Evolutionary conservation across 1,140 invertebrate species (phyloP), one percentile per base, ranked within the genome.

Genomic region (Ceratoteleas bidentatus): DNA sequence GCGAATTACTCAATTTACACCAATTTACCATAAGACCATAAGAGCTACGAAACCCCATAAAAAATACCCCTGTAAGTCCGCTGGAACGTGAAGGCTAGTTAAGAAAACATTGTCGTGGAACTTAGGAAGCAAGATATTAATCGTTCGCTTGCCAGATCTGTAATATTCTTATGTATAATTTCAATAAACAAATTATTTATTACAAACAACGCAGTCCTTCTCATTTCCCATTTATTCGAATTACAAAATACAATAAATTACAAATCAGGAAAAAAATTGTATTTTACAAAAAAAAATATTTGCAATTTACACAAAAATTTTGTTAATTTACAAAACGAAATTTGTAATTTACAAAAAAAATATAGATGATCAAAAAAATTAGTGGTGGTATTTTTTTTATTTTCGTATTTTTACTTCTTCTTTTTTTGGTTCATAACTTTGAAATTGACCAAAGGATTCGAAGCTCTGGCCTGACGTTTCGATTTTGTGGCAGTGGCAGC

Each of bases 111-210:
- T 85, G 62, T 84, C 78, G 81, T 83, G 84, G 80, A 78, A 79
- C 58, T 87, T 68, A 76, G 84, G 87, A 84, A 84, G 83, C 87
- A 83, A 87, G 60, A 86, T 84, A 88, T 89, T 89, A 87, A 88
- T 88, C 86, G 85, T 85, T 87, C 78, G 88, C 88, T 89, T 91
- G 84, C 88, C 7, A 80, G n/a, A 70, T 88, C 87, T 89, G 86
- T 88, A 90, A 90, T 83, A 84, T 87, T 88, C 83, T 87, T 89
- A 90, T 34, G 52, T 50, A 65, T 88, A 88, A 90, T 90, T 89
- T 89, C 85, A 89, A 89, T 83, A 88, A 88, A 90, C 36, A 90
- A 89, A 90, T 89, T 91, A 91, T 91, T 90, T 90, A 91, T 90
- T 90, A 90, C 72, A 13, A 73, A 50, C 36, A 38, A 38, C 5